Conservation (phyloP, 2,113 vertebrate species). For the Rana temporaria region DNA sequence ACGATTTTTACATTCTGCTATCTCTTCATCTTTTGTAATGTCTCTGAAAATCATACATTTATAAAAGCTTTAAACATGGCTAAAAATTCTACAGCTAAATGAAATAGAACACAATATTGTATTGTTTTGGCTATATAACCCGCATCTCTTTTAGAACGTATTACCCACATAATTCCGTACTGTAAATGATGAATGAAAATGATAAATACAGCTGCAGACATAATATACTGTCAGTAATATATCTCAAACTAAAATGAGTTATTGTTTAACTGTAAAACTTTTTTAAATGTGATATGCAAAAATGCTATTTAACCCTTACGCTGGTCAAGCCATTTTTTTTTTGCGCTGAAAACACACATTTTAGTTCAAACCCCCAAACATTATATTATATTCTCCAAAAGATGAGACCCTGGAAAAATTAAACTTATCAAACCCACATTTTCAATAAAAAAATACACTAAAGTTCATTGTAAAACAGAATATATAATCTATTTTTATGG, state of each 20-base stretch:
- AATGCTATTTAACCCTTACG: no score
- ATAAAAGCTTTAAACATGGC: not conserved
- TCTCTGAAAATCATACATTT: constrained; percentile 18
- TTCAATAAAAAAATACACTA: no score
- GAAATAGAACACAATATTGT: constrained; percentile 1
- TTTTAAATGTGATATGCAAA: not conserved
- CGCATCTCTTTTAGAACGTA: constrained; percentile 13
- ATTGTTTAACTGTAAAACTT: not conserved
- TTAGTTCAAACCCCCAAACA: no score
- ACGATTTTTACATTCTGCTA: constrained; percentile 8
- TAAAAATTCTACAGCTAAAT: constrained; percentile 22
- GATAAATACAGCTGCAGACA: not conserved
- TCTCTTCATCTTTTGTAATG: constrained; percentile 39
- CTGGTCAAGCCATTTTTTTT: no score
- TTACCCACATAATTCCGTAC: constrained; percentile 22
- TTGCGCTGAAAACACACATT: no score
- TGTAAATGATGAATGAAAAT: constrained; percentile 26
- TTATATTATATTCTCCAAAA: no score
- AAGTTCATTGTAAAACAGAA: no score
- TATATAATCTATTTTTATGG: no score
- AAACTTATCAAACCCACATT: no score
- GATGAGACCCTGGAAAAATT: no score
- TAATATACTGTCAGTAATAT: not conserved
- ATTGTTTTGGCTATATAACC: constrained; percentile 8
- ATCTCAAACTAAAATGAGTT: not conserved